Base-by-base conservation (phyloP, 2,113 vertebrate species). In the Origma solitaria region DNA sequence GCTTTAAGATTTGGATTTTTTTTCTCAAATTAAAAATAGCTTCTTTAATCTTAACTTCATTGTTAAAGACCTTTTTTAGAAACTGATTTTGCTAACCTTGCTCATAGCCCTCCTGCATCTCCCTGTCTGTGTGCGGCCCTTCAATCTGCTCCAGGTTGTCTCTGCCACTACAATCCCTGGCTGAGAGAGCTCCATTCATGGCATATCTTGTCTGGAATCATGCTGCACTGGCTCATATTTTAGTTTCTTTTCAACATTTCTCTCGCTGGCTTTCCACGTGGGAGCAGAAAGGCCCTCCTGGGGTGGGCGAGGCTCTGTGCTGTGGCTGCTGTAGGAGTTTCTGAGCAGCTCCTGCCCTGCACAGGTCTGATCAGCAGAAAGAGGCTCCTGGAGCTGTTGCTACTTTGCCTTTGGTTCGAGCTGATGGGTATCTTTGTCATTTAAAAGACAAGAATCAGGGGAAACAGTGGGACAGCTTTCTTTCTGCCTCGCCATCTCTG, bases 131-230 rank as follows among this genome's bases (percentile, higher is more conserved):
- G 53, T 19, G 65, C 19, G 40, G 82, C 70, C 72, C 58, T 38
- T 20, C 0, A 1, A 9, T 42, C 64, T 37, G 45, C 49, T 45
- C n/a, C 30, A 3, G 4, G 42, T 37, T 8, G 24, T 40, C 49
- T 62, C 44, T 17, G 2, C 3, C 53, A 0, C 22, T 5, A 2
- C 1, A 1, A 6, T 8, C 50, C 37, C 45, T 13, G 3, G 0
- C 79, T 24, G 21, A 21, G 33, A 61, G 28, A 50, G n/a, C 35
- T 14, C 27, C 1, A 0, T 6, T 30, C 2, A 1, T 10, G 53
- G 28, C 16, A 6, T 12, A 1, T 17, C 22, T 31, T 58, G 28
- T 12, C 51, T 84, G 44, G 7, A 16, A 61, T 8, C 69, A 13
- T 0, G 0, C 25, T 84, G 69, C 54, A 7, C 44, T 35, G 54